Evolutionary conservation across 2,113 vertebrate genomes (phyloP), one percentile per base, ranked within the genome.

Genomic region (Sebastes fasciatus): DNA sequence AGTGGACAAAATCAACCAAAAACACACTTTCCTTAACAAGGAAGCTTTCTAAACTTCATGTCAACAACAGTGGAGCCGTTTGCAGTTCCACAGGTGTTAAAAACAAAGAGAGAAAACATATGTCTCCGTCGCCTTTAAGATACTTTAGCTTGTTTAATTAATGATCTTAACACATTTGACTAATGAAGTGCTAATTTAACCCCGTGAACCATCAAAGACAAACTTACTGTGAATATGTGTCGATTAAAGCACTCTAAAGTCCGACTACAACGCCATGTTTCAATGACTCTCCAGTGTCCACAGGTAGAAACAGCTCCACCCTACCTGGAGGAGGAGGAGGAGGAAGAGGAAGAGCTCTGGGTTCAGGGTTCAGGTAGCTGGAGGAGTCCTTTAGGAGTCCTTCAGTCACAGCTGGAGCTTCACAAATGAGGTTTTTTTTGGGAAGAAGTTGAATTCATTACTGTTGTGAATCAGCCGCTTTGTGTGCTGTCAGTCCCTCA

Each of bases 291-390:
- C 2, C 4, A 11, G 48, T 34, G 58, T 34, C 2, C 86, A 34
- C 34, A 89, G 86, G 81, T 84, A 42, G 12, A 82, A 43, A 34
- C 42, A 14, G 9, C 92, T 68, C 86, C 91, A 78, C 91, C 89
- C 86, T 45, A 61, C 43, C 65, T 19, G 66, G 6, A n/a, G 21
- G 19, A 52, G 42, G 42, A 45, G 34, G 48, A 43, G 76, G 69
- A 51, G 52, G 1, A 9, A 14, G 52, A 71, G 79, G 57, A 34
- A 34, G 34, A 4, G 34, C 3, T 34, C 4, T 0, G 34, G 34
- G 34, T 34, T 34, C 34, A 34, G 3, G 34, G 34, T 34, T 46
- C 62, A 65, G 79, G 79, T 55, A 8, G 40, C 43, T 5, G 19
- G 49, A 13, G 1, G 21, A 2, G 13, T 42, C 34, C 4, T 46